Evolutionary conservation across 2,888 invertebrate genomes (phyloP), one percentile per base, ranked within the genome.

Genomic region (Arge pagana): DNA sequence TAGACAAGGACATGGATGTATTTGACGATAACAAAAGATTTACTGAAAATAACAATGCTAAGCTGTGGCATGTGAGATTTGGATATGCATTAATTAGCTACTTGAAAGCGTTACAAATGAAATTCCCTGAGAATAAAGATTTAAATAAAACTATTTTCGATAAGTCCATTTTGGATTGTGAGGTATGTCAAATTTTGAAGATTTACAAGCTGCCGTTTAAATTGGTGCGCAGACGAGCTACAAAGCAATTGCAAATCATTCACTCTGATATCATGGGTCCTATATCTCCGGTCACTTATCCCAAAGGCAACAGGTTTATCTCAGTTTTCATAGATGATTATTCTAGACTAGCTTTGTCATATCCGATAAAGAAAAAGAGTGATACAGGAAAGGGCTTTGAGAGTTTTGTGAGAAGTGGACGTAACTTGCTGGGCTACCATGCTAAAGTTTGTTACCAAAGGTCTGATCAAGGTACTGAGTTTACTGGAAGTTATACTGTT

Each of bases 11-110:
- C 37, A 36, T 42, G 15, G 43, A 41, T 6, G 52, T 54, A n/a
- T 43, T 35, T 11, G 39, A 13, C 13, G 5, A 15, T 5, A 23
- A 19, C 13, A 23, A 39, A 19, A 40, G 48, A 48, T 40, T 41
- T 33, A 6, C 24, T 13, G 28, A 48, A n/a, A 52, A 54, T 40
- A 58, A 56, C 39, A 53, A 57, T 5, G 61, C 55, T 18, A 52
- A 61, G 50, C 16, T 64, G 24, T 66, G 62, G 64, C 65, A 64
- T 33, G 53, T 59, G 6, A 54, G 61, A 21, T 23, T 65, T 13
- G 61, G 63, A 10, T 61, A 63, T 43, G 57, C 59, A 3, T 63
- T 60, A 0, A 4, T 61, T 16, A 45, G 48, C 30, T 62, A 61
- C 41, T 33, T 63, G 11, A 59, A 60, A 33, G 39, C 42, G n/a